Conservation (phyloP, 1,140 invertebrate genomes). For the Grapholita molesta region DNA sequence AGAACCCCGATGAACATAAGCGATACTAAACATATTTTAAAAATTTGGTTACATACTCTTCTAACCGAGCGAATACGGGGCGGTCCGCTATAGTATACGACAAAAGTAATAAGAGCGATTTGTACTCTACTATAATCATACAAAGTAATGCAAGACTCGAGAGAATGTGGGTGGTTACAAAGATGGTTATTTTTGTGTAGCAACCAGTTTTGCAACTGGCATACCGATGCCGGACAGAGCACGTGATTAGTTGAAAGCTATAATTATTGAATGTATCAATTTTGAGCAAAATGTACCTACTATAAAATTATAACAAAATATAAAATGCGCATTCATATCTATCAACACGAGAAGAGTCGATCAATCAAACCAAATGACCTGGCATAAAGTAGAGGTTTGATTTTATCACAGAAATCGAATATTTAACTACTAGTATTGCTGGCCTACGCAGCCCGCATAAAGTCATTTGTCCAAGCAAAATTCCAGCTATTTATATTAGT, state of each 20-base stretch:
- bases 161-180: slow-evolving; percentile 23
- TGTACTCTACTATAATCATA: too few species aligned
- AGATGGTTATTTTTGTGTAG: slow-evolving; percentile 33
- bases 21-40: too few species aligned
- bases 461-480: background rate
- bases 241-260: background rate
- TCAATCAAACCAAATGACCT: slow-evolving; percentile 65
- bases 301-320: background rate
- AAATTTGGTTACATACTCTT: too few species aligned
- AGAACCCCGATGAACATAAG: too few species aligned
- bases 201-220: slow-evolving; percentile 36
- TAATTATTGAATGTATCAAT: background rate
- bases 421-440: slow-evolving; percentile 55
- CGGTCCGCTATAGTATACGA: background rate
- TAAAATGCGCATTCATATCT: background rate
- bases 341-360: slow-evolving; percentile 38
- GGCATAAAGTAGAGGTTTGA: slow-evolving; percentile 42
- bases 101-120: background rate
- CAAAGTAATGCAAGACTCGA: slow-evolving; percentile 3
- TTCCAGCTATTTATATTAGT: background rate
- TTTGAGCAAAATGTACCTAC: background rate
- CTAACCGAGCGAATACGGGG: too few species aligned
- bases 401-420: slow-evolving; percentile 66
- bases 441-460: slow-evolving; percentile 1
- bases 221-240: background rate